Base-by-base conservation (phyloP, 2,113 vertebrate species). In the Sciurus niger region DNA sequence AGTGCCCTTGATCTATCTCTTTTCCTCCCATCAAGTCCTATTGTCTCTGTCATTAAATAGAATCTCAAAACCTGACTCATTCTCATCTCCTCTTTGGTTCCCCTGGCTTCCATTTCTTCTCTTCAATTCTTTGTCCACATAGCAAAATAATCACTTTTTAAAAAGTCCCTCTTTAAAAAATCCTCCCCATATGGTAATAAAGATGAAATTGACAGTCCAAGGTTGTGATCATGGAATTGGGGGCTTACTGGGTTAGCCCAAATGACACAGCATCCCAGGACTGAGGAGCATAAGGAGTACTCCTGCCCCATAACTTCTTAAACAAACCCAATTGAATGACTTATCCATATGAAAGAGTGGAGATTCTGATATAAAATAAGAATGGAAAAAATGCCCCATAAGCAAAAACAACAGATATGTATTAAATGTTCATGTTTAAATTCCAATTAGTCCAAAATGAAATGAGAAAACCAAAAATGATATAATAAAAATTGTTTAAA, bases 401-500 rank as follows among this genome's bases (percentile, higher is more conserved):
- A 16, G 1, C 10, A 55, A 82, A 90, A 58, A 48, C 8, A 91
- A 67, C 32, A 22, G 20, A 43, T 37, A 32, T 28, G 1, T 24
- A 22, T 46, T 46, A 60, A 17, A n/a, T 12, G 18, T 22, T 86
- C 53, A 46, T 48, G 79, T 73, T 43, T 24, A 65, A 60, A 91
- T 77, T 65, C 53, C 94, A 34, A 85, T 32, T 72, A n/a, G 24
- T 70, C 30, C 11, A 72, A 80, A 89, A 80, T 72, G 12, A 94
- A 91, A 40, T 53, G 2, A 85, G 11, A 91, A 87, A 94, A 93
- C 80, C 25, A 60, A 73, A 70, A 80, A 68, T 51, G 17, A 46
- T 13, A 46, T 3, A 28, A 40, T 72, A 40, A 73, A 76, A 30
- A 65, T 67, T 78, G 55, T 63, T 65, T n/a, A 28, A 72, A 40